Evolutionary conservation across 2,888 invertebrate species (phyloP), one percentile per base, ranked within the genome.

Genomic region (Hemithea aestivaria): DNA sequence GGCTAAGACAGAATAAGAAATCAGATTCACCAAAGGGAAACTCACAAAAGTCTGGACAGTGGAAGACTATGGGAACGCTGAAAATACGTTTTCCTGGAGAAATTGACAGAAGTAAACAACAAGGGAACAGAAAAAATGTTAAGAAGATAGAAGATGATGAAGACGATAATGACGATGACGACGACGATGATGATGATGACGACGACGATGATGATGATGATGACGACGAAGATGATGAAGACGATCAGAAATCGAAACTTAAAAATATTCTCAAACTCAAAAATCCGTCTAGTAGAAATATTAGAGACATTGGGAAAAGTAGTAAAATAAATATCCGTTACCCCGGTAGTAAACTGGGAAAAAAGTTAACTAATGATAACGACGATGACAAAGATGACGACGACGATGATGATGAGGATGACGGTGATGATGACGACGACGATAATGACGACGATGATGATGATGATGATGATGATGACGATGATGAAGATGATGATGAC

Each of bases 381-480:
- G 72, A 88, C 1, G 72, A 84, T 2, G 73, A 34, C 6, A 22
- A 26, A 8, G 26, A 32, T 8, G 33, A 29, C 5, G 30, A 44
- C 5, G 35, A 43, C 20, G 32, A 81, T 24, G 73, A 80, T 16
- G 62, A 75, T 2, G 54, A 73, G 1, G 49, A 59, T 2, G 69
- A 79, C 1, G 66, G 81, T 4, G 65, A 78, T 8, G 65, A 77
- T 1, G 65, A 73, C 1, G 49, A 65, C 5, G 33, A 39, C 7
- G 27, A 27, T 5, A 5, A 16, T 5, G 27, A 35, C 5, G 10
- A 27, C 0, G 50, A 63, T 3, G 56, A 66, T 1, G 56, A 65
- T 1, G 51, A 58, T 23, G 75, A 89, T 2, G 73, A 89, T 0
- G 74, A 84, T 21, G 73, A 80, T 8, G 78, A 78, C 1, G 65